Base-by-base conservation (phyloP, 2,797 vertebrate species). In the Falco naumanni region DNA sequence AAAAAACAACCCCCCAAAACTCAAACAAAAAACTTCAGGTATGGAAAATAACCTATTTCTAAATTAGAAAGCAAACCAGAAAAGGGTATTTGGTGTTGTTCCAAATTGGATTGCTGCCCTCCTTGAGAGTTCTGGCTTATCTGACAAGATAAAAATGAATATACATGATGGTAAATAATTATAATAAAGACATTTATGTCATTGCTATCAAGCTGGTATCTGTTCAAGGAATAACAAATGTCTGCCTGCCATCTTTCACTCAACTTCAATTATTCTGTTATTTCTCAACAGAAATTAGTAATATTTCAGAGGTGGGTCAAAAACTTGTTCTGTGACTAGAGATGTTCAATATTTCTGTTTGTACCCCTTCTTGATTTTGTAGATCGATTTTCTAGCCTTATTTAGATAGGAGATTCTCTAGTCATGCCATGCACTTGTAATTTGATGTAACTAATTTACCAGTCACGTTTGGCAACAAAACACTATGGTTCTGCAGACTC, bases 391-490 rank as follows among this genome's bases (percentile, higher is more conserved):
- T 75, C 80, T 34, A 91, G 39, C 41, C 93, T 84, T 74, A 63
- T 78, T 82, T 75, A 72, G 57, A 43, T 37, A 90, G 28, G 57
- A 93, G 54, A 78, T 51, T 88, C 86, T 90, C 72, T 63, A 93
- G 13, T 91, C 63, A 47, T 37, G 65, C 85, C 75, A 93, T 63
- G 63, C 53, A 64, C 74, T 91, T 65, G n/a, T 83, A 96, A 96
- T 97, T 96, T 81, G 93, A 85, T 91, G 63, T 79, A 94, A 96
- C 89, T 93, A 95, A 96, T 88, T 96, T 75, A 77, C 66, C 76
- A 84, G 60, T n/a, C 81, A 37, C 96, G 74, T 97, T 96, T 95
- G 95, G 93, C 93, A 96, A 92, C 89, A 91, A 68, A 91, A 93
- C 68, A 41, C 93, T 70, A 22, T 50, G n/a, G 89, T 96, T 74